These are phyloP conservation scores for Poecilia picta DNA, from an alignment of 2,797 vertebrate species.

Conservation along the genomic window DNA sequence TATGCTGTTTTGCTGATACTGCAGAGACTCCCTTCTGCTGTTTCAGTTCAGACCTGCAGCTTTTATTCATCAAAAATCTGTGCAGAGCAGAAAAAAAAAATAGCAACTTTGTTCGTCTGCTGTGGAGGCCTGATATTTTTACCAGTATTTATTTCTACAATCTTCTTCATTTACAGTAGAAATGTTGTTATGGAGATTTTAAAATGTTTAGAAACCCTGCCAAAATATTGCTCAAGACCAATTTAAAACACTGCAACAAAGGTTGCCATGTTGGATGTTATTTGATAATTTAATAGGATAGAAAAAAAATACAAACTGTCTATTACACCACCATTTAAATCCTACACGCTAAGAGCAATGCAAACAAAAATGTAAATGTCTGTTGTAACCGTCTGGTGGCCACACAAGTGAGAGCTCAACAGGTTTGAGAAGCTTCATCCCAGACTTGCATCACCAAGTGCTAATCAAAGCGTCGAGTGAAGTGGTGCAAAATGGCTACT, in stretches of 20 bases:
- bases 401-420: neutral
- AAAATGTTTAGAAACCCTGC: neutral
- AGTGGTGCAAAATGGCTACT: neutral
- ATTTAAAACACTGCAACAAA: neutral
- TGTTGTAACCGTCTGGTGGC: neutral
- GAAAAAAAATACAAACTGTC: neutral
- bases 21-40: conserved; percentile 14
- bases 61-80: conserved; percentile 36
- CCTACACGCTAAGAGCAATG: neutral
- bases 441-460: neutral
- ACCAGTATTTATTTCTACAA: neutral
- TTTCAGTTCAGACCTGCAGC: conserved; percentile 31
- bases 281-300: neutral
- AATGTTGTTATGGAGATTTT: neutral
- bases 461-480: neutral
- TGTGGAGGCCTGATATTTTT: neutral
- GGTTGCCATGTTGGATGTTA: neutral
- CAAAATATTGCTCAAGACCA: neutral
- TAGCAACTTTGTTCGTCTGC: conserved; percentile 13
- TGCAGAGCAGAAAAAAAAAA: conserved; percentile 23
- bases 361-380: neutral
- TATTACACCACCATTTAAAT: neutral
- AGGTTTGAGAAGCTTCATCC: neutral
- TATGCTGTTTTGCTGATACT: conserved; percentile 36
- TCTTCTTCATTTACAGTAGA: neutral